phyloP scores from a whole-genome alignment of 1,140 invertebrate species.

The Battus philenor region DNA sequence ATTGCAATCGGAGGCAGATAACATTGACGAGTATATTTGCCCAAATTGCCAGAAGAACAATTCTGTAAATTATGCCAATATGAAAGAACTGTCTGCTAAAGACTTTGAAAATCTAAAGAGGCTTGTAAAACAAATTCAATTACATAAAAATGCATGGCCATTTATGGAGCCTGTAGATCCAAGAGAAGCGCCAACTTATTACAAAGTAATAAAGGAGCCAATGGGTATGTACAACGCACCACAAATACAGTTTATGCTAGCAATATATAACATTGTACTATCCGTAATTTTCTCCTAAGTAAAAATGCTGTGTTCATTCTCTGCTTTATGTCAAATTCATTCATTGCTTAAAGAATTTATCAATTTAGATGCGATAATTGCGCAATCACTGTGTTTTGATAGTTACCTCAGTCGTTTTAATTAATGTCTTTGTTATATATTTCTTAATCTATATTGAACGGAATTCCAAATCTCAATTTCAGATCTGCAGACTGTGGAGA shows the following conservation, averaged over 20 bases:
- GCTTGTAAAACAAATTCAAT: slow-evolving; percentile 93
- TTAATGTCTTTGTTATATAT: no score
- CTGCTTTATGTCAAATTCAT: neutral
- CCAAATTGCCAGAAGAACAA: slow-evolving; percentile 95
- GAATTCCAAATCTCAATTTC: no score
- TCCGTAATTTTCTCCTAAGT: neutral
- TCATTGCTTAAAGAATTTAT: no score
- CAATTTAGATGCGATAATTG: no score
- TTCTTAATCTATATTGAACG: no score
- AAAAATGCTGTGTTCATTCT: neutral
- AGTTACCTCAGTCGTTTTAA: no score
- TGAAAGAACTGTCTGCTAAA: slow-evolving; percentile 88
- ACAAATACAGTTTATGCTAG: no score
- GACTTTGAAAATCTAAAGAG: slow-evolving; percentile 91
- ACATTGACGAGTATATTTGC: slow-evolving; percentile 97
- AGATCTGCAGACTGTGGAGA: slow-evolving; percentile 96
- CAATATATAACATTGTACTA: no score
- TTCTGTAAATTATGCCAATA: slow-evolving; percentile 91
- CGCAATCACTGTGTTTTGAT: no score
- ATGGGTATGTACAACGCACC: slow-evolving; percentile 96
- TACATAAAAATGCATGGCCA: slow-evolving; percentile 97
- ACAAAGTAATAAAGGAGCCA: slow-evolving; percentile 97
- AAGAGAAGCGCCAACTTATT: slow-evolving; percentile 96
- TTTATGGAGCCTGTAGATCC: slow-evolving; percentile 98
- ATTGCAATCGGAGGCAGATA: slow-evolving; percentile 94